phyloP scores from a whole-genome alignment of 2,797 vertebrate species.

The Enteromius viviparus region DNA sequence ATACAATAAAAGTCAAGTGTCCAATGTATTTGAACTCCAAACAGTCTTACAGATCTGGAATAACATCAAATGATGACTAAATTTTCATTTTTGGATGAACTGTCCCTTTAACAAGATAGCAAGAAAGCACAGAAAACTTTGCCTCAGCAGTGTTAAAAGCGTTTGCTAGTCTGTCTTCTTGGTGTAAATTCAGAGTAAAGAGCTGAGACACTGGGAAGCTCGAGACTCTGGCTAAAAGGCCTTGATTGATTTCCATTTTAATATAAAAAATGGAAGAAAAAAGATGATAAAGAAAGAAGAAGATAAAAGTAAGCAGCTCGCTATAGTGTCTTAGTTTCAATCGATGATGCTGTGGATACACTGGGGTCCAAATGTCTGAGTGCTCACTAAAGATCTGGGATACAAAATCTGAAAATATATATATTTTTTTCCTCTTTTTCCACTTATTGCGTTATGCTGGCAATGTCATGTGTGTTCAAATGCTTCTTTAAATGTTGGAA shows the following conservation, averaged over 20 bases:
- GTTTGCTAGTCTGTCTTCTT: conserved; percentile 16
- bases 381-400: background rate
- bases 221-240: background rate
- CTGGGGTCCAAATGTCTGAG: background rate
- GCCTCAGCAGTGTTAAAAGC: background rate
- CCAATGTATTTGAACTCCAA: background rate
- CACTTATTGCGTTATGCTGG: background rate
- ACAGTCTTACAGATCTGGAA: background rate
- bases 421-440: background rate
- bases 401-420: background rate
- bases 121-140: background rate
- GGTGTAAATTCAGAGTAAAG: conserved; percentile 25
- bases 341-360: background rate
- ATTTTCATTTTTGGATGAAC: background rate
- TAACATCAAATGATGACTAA: background rate
- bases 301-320: conserved; percentile 9
- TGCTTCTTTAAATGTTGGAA: background rate
- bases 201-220: background rate
- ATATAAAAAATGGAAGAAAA: background rate
- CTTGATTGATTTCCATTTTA: conserved; percentile 42
- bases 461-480: background rate
- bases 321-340: conserved; percentile 10
- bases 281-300: background rate
- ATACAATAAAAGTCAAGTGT: background rate
- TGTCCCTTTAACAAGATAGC: background rate